phyloP scores from a whole-genome alignment of 1,140 invertebrate species.

The Oncopodura yosiiana region DNA sequence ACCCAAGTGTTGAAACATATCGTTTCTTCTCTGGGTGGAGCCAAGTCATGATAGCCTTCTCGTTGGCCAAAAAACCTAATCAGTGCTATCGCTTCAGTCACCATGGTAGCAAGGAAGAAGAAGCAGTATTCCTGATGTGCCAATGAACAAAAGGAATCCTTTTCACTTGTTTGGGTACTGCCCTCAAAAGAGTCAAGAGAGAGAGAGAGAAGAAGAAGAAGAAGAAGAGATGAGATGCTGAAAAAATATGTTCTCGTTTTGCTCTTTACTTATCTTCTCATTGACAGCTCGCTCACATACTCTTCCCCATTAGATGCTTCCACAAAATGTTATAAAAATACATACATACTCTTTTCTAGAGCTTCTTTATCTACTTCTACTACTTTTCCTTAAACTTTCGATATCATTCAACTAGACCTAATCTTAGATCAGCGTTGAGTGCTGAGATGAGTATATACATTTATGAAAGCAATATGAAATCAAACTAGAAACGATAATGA shows the following conservation, averaged over 20 bases:
- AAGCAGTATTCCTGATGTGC: too few relatives aligned
- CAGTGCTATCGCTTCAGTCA: slow-evolving; percentile 31
- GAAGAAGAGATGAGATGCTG: background rate
- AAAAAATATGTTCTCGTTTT: background rate
- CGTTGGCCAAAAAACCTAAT: slow-evolving; percentile 32
- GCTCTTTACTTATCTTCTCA: slow-evolving; percentile 12
- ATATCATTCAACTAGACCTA: too few relatives aligned
- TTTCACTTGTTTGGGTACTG: slow-evolving; percentile 19
- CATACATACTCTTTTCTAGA: background rate
- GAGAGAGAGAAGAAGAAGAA: background rate
- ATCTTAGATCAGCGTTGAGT: too few relatives aligned
- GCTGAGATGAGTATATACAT: too few relatives aligned
- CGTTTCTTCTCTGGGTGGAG: slow-evolving; percentile 32
- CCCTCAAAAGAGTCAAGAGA: background rate
- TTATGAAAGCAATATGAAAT: too few relatives aligned
- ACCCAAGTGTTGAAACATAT: background rate
- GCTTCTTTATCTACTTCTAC: background rate
- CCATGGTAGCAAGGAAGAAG: too few relatives aligned
- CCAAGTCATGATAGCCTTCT: slow-evolving; percentile 26
- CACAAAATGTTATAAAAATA: slow-evolving; percentile 4
- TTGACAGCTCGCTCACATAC: slow-evolving; percentile 4
- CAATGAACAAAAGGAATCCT: slow-evolving; percentile 28
- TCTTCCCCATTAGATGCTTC: slow-evolving; percentile 8
- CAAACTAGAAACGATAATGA: too few relatives aligned
- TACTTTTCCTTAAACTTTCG: background rate